Conservation (phyloP, 2,797 vertebrate species). For the Oophaga sylvatica region DNA sequence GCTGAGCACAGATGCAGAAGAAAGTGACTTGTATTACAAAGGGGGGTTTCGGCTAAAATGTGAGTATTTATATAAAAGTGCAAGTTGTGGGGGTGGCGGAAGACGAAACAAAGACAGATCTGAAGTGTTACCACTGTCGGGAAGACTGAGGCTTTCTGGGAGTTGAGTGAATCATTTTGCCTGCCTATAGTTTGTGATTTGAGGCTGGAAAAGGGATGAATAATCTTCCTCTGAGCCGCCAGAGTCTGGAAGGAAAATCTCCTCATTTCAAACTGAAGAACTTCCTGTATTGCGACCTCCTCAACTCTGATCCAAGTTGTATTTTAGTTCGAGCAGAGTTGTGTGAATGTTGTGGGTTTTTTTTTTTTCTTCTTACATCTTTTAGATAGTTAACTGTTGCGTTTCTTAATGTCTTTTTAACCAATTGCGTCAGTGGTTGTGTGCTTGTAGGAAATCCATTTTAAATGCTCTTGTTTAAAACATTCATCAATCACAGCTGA, state of each 20-base stretch:
- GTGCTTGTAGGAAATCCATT: background rate
- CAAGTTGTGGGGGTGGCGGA: slow-evolving; percentile 2
- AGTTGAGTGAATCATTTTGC: slow-evolving; percentile 45
- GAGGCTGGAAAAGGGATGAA: slow-evolving; percentile 59
- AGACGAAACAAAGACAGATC: background rate
- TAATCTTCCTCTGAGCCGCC: slow-evolving; percentile 52
- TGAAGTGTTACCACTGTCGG: slow-evolving; percentile 24
- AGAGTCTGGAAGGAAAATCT: slow-evolving; percentile 50
- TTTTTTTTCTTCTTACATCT: background rate
- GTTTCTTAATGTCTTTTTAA: background rate
- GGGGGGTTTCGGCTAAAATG: background rate
- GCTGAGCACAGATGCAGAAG: slow-evolving; percentile 15
- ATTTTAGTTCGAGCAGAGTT: slow-evolving; percentile 5
- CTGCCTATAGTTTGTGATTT: slow-evolving; percentile 41
- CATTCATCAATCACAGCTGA: background rate
- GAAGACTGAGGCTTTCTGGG: slow-evolving; percentile 37
- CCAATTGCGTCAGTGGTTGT: background rate
- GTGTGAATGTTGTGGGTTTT: slow-evolving; percentile 21
- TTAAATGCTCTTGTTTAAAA: background rate
- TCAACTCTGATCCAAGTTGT: slow-evolving; percentile 32
- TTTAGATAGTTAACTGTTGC: no score
- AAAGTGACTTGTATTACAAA: background rate
- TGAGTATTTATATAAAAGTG: slow-evolving; percentile 9
- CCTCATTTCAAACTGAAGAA: slow-evolving; percentile 41
- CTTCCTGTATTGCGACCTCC: slow-evolving; percentile 60